Percentiles rank a stretch among this genome's conserved stretches.
Conservation (phyloP, 2,888 invertebrate genomes). For the Mallateleia sp. region DNA sequence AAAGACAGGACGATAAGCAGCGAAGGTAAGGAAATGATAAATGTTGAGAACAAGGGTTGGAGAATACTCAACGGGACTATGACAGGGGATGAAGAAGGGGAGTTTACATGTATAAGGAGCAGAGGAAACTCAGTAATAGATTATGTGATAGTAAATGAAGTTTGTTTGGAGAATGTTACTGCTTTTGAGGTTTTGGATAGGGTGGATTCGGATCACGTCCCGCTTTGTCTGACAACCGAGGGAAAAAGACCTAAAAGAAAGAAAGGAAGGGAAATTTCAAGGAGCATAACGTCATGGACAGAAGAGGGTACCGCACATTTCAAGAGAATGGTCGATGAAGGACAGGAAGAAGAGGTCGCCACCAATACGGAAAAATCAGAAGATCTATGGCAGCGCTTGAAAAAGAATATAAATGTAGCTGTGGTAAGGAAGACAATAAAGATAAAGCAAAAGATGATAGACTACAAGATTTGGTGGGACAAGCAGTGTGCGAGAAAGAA, state of each 20-base stretch:
- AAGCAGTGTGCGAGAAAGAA: slow-evolving; percentile 21
- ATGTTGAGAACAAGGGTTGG: slow-evolving; percentile 10
- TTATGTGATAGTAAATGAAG: slow-evolving; percentile 40
- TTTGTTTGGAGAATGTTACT: not conserved
- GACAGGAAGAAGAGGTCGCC: not conserved
- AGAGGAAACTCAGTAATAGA: slow-evolving; percentile 68
- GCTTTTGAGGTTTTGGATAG: slow-evolving; percentile 26
- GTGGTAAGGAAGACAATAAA: slow-evolving; percentile 22
- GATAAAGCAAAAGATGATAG: slow-evolving; percentile 28
- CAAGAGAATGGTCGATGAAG: too few species aligned
- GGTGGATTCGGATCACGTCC: slow-evolving; percentile 65
- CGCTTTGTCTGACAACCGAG: too few species aligned
- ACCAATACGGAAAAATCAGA: too few species aligned
- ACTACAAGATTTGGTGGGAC: slow-evolving; percentile 54
- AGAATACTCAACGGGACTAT: slow-evolving; percentile 48
- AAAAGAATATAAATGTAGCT: slow-evolving; percentile 12
- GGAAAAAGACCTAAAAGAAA: too few species aligned
- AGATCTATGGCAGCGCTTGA: slow-evolving; percentile 30
- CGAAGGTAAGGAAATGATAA: slow-evolving; percentile 39
- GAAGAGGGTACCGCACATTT: too few species aligned
- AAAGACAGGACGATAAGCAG: slow-evolving; percentile 6
- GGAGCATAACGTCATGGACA: too few species aligned
- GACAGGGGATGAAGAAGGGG: slow-evolving; percentile 58
- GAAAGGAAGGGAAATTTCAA: not conserved
- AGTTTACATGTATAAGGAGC: slow-evolving; percentile 42